Conservation (phyloP, 2,797 vertebrate species). For the Chelonia mydas region DNA sequence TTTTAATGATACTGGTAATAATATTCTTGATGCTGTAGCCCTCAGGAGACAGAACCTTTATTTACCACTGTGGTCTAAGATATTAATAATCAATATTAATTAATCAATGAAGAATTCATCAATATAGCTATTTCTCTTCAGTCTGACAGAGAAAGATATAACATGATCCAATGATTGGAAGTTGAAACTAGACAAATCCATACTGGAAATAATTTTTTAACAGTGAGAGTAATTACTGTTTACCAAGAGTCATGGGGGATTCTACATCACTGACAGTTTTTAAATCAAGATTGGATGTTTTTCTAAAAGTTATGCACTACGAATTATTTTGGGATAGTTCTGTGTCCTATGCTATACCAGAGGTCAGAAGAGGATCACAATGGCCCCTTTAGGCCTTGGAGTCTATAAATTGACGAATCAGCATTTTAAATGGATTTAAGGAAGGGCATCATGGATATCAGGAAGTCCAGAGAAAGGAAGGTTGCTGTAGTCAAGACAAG, state of each 20-base stretch:
- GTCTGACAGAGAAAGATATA: not conserved
- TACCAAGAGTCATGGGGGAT: too few species aligned
- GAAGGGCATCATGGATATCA: rapidly evolving
- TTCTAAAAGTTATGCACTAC: too few species aligned
- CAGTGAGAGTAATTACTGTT: too few species aligned
- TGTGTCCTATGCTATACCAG: too few species aligned
- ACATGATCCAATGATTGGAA: not conserved
- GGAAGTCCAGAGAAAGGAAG: not conserved
- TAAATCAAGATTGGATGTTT: too few species aligned
- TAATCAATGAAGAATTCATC: not conserved
- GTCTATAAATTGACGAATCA: too few species aligned
- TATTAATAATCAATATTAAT: not conserved
- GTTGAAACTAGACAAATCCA: not conserved
- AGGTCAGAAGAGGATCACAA: too few species aligned
- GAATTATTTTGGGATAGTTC: too few species aligned
- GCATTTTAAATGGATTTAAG: too few species aligned
- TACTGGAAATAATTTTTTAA: not conserved
- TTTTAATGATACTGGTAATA: not conserved
- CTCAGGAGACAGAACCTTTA: not conserved
- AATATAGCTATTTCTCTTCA: not conserved
- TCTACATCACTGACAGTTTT: too few species aligned
- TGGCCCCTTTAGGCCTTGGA: too few species aligned
- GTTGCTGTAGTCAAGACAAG: not conserved
- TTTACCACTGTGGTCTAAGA: not conserved
- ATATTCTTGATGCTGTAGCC: not conserved